phyloP scores from a whole-genome alignment of 1,140 invertebrate genomes.

The Arion vulgaris region DNA sequence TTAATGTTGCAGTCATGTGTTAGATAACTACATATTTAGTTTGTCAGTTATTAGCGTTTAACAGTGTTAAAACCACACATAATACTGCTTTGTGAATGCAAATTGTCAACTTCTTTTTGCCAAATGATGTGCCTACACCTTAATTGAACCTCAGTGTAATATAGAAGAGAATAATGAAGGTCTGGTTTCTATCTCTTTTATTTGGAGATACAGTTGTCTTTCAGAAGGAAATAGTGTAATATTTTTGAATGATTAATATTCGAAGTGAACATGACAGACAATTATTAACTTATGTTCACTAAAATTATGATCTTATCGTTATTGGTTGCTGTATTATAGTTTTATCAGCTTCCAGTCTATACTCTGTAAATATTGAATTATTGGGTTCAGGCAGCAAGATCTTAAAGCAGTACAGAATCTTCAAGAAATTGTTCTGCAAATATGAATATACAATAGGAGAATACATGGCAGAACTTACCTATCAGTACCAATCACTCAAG shows the following conservation, averaged over 20 bases:
- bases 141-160: not conserved
- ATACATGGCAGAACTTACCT: not conserved
- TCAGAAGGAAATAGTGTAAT: not conserved
- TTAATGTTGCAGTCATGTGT: not conserved
- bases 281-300: too few relatives aligned
- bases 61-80: not conserved
- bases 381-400: not conserved
- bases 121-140: not conserved
- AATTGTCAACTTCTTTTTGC: not conserved
- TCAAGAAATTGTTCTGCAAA: not conserved
- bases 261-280: too few relatives aligned
- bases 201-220: not conserved
- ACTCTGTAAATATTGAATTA: not conserved
- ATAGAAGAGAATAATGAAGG: too few relatives aligned
- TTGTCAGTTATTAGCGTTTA: too few relatives aligned
- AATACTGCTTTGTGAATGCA: not conserved
- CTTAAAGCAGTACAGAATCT: not conserved
- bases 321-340: too few relatives aligned
- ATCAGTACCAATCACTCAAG: not conserved
- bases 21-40: not conserved
- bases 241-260: too few relatives aligned
- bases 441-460: not conserved
- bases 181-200: too few relatives aligned
- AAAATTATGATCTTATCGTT: too few relatives aligned
- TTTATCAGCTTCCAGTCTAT: not conserved